phyloP scores from a whole-genome alignment of 1,140 invertebrate genomes.

The Telenomus remus region DNA sequence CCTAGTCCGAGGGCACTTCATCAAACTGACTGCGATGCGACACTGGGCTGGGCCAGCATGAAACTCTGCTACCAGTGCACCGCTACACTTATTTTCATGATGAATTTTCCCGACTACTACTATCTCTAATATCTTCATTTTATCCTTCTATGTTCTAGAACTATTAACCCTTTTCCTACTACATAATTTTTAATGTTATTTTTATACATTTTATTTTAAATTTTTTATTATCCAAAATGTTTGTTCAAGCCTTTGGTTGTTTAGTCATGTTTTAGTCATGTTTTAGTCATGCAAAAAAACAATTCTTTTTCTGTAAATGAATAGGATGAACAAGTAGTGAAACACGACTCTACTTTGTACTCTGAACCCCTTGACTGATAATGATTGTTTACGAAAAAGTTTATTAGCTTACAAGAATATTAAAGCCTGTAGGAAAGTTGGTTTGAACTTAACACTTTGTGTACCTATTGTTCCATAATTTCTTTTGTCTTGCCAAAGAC shows the following conservation, averaged over 20 bases:
- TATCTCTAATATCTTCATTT: conserved; percentile 32
- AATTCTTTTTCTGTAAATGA: conserved; percentile 25
- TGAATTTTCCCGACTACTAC: conserved; percentile 19
- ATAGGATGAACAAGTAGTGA: too few species aligned
- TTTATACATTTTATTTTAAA: too few species aligned
- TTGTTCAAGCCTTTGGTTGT: too few species aligned
- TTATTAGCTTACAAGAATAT: conserved; percentile 26
- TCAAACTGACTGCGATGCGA: conserved; percentile 68
- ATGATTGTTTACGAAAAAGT: conserved; percentile 26
- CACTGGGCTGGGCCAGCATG: conserved; percentile 56
- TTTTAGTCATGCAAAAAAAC: too few species aligned
- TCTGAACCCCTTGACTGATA: conserved; percentile 6
- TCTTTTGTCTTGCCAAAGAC: conserved; percentile 49
- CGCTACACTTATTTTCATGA: conserved; percentile 28
- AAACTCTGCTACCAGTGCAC: conserved; percentile 25
- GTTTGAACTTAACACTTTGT: conserved; percentile 33
- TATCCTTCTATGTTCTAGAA: too few species aligned
- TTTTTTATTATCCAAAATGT: too few species aligned
- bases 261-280: too few species aligned
- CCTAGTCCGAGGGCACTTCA: conserved; percentile 66
- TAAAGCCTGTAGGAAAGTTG: conserved; percentile 33
- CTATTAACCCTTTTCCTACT: too few species aligned
- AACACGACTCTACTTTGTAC: conserved; percentile 3
- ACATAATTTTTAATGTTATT: too few species aligned
- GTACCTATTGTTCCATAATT: conserved; percentile 43